These are phyloP conservation scores for Enteromius thamalakanensis DNA, from an alignment of 2,797 vertebrate species.

Conservation along the genomic window DNA sequence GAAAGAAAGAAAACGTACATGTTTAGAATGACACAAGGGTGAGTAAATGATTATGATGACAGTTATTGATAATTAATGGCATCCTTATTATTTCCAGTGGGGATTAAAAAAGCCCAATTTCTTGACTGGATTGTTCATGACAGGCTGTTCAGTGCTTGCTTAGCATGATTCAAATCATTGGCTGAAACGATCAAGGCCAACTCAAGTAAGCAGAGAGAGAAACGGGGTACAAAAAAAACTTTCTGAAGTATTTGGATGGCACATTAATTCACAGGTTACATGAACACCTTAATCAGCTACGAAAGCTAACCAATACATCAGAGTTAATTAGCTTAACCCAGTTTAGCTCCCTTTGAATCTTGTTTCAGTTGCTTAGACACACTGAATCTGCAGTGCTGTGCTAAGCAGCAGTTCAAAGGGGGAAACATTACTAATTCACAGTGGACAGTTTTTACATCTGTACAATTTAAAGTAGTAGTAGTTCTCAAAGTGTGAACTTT, in stretches of 20 bases:
- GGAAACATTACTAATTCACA: slow-evolving; percentile 46
- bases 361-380: slow-evolving; percentile 71
- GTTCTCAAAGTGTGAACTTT: not conserved
- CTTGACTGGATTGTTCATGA: slow-evolving; percentile 65
- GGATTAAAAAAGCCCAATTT: slow-evolving; percentile 46
- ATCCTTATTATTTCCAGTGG: slow-evolving; percentile 51
- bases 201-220: slow-evolving; percentile 71
- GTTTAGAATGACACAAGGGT: not conserved
- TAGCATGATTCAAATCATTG: slow-evolving; percentile 63
- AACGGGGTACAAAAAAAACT: slow-evolving; percentile 57
- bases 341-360: slow-evolving; percentile 74
- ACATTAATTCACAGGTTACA: slow-evolving; percentile 72
- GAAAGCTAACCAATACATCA: slow-evolving; percentile 80
- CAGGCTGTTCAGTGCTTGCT: slow-evolving; percentile 59
- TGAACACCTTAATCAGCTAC: slow-evolving; percentile 77
- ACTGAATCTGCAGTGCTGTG: slow-evolving; percentile 59
- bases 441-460: slow-evolving; percentile 1
- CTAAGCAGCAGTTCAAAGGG: slow-evolving; percentile 51
- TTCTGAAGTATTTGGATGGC: slow-evolving; percentile 76
- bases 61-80: not conserved
- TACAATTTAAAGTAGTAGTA: not conserved
- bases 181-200: slow-evolving; percentile 72
- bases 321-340: slow-evolving; percentile 75
- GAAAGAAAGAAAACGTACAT: not conserved
- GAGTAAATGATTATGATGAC: not conserved